Base-by-base conservation (phyloP, 2,797 vertebrate genomes). In the Sebastes baramenuke region DNA sequence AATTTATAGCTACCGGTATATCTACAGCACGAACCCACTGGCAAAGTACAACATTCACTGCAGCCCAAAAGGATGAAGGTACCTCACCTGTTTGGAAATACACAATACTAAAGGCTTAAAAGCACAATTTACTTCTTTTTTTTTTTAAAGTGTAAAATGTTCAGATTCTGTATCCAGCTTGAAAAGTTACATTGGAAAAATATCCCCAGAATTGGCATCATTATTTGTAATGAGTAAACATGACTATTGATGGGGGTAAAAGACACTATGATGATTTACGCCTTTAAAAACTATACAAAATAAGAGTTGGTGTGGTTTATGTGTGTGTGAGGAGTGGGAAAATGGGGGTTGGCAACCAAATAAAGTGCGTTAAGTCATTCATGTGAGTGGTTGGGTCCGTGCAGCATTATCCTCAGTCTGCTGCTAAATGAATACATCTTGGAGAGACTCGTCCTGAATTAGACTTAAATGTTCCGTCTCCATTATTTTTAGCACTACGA, bases 321-420 rank as follows among this genome's bases (percentile, higher is more conserved):
- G 38, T 74, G 4, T 30, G 52, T 27, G 46, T 62, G 54, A 32
- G 6, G 29, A 3, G 68, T 59, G 20, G n/a, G 27, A 9, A 68
- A 32, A 29, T 13, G 12, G 38, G 69, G 18, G 65, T 34, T 65
- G 65, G 49, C 27, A 85, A 79, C 42, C n/a, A 75, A 52, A 79
- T 73, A 85, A 90, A 85, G 88, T 88, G 87, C 82, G 77, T 77
- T 10, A 77, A 90, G 87, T 88, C 77, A 81, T 83, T 83, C 52
- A 79, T 81, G n/a, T 3, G 69, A 88, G 81, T 55, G 58, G 67
- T 72, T 77, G 69, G 27, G 79, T 80, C 69, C 67, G 64, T 61
- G 38, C 77, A 87, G 58, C 69, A 76, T 30, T 42, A 42, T 78
- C 38, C 49, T 64, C 34, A 76, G 74, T 62, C 65, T 75, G 77